phyloP scores from a whole-genome alignment of 2,113 vertebrate genomes.

The Anthoscopus minutus region DNA sequence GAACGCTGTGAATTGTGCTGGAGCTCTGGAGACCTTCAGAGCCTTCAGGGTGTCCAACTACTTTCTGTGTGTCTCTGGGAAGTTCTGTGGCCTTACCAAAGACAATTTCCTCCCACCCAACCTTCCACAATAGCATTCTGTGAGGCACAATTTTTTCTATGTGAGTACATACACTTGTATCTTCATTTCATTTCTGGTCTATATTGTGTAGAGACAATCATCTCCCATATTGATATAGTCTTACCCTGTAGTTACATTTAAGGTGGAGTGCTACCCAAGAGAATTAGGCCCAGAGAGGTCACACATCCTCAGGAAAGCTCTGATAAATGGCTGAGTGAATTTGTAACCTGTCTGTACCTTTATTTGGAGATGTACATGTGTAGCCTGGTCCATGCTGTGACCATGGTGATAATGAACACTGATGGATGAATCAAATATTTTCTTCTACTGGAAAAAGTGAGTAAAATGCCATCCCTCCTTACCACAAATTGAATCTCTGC shows the following conservation, averaged over 20 bases:
- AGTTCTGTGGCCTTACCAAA: not conserved
- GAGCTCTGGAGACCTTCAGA: not conserved
- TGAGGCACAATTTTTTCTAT: not conserved
- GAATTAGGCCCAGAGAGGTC: not conserved
- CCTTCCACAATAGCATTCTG: not conserved
- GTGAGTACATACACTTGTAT: not conserved
- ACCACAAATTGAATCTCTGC: not conserved
- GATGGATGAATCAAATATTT: not conserved
- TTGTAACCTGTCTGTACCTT: not conserved
- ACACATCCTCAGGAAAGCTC: not conserved
- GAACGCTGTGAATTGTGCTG: not conserved
- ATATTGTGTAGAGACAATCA: not conserved
- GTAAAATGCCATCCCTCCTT: not conserved
- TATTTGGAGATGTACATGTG: not conserved
- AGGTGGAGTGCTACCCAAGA: not conserved
- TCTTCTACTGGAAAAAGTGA: not conserved
- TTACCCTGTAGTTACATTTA: not conserved
- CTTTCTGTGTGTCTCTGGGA: rapidly evolving
- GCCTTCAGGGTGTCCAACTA: not conserved
- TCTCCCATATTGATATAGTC: not conserved
- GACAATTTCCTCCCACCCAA: not conserved
- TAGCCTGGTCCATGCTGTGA: not conserved
- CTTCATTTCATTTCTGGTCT: not conserved
- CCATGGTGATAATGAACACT: not conserved
- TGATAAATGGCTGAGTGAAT: not conserved